A percentile compares a stretch with the other conserved stretches of the same genome.
These are phyloP conservation scores for Dasypolia templi DNA, from an alignment of 2,888 invertebrate species.

Conservation along the genomic window DNA sequence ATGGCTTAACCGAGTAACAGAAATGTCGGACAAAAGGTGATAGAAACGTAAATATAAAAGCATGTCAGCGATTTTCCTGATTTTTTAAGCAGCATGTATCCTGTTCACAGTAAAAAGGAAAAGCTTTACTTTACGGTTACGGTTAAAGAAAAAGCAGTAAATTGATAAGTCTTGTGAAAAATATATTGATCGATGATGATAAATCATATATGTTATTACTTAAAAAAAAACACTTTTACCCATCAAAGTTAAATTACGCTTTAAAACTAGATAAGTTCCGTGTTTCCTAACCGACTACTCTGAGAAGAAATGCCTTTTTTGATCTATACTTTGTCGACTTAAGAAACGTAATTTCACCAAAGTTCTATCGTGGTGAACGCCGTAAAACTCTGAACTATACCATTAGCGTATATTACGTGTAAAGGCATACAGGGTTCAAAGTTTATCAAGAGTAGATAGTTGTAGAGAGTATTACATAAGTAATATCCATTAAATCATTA, in stretches of 20 bases:
- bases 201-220: no score
- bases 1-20: not conserved
- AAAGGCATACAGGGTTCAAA: slow-evolving; percentile 21
- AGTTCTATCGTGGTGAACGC: not conserved
- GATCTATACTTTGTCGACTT: not conserved
- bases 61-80: not conserved
- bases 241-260: no score
- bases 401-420: slow-evolving; percentile 9
- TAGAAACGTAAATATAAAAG: not conserved
- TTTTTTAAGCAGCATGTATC: not conserved
- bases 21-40: not conserved
- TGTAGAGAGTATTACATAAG: slow-evolving; percentile 36
- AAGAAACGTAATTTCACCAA: not conserved
- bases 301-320: no score
- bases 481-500: slow-evolving; percentile 17
- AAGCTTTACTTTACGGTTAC: no score
- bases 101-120: not conserved
- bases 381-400: not conserved
- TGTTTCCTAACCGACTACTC: no score
- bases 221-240: no score
- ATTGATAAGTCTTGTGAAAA: not conserved
- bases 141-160: not conserved
- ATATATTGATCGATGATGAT: no score
- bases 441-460: slow-evolving; percentile 30
- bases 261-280: no score